These are phyloP conservation scores for Cryptotis parvus DNA, from an alignment of 2,113 vertebrate genomes.

Conservation along the genomic window DNA sequence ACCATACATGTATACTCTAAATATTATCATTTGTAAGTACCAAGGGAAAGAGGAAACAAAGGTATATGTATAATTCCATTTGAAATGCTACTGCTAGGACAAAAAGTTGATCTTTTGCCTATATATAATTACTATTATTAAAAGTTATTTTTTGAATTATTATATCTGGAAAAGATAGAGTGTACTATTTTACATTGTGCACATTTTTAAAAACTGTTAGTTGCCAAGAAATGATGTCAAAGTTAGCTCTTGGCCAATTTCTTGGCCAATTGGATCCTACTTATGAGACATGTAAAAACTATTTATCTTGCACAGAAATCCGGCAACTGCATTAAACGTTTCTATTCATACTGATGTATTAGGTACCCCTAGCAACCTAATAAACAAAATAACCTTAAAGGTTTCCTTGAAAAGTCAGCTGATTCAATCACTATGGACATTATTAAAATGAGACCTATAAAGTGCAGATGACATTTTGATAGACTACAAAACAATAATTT, in stretches of 20 bases:
- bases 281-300: slow-evolving; percentile 94
- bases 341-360: slow-evolving; percentile 91
- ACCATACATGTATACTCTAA: not conserved
- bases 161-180: slow-evolving; percentile 81
- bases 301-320: slow-evolving; percentile 94
- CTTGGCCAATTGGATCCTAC: slow-evolving; percentile 90
- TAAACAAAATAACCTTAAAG: slow-evolving; percentile 91
- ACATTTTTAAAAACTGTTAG: slow-evolving; percentile 82
- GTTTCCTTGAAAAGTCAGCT: slow-evolving; percentile 79
- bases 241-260: slow-evolving; percentile 89
- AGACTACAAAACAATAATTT: slow-evolving; percentile 20
- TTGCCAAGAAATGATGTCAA: slow-evolving; percentile 97
- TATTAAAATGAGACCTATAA: slow-evolving; percentile 76
- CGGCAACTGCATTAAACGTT: slow-evolving; percentile 91
- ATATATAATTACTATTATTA: not conserved
- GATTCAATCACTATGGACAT: slow-evolving; percentile 76
- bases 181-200: slow-evolving; percentile 80
- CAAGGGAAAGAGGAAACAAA: not conserved
- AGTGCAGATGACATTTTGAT: slow-evolving; percentile 53
- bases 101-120: slow-evolving; percentile 56
- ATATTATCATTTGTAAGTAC: not conserved
- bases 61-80: not conserved
- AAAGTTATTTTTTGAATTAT: slow-evolving; percentile 76
- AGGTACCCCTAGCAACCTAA: slow-evolving; percentile 94
- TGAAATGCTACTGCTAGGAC: not conserved